These are phyloP conservation scores for Oriolus oriolus DNA, from an alignment of 2,113 vertebrate species.

Conservation along the genomic window DNA sequence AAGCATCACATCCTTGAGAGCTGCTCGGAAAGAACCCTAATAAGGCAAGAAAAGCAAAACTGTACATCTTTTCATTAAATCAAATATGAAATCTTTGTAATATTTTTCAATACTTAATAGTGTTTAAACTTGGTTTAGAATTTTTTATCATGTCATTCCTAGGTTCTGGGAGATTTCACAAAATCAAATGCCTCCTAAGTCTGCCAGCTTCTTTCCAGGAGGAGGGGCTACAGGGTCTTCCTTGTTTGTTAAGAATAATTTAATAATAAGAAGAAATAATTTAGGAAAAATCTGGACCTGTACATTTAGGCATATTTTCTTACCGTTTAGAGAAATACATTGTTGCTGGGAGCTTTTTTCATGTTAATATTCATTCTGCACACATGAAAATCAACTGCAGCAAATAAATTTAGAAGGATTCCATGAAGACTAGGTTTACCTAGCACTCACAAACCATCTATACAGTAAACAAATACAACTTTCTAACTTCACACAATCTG, in stretches of 20 bases:
- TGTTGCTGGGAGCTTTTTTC: neutral
- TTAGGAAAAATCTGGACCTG: neutral
- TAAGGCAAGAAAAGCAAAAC: conserved; percentile 19
- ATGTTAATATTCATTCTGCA: neutral
- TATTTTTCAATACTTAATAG: neutral
- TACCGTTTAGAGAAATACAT: neutral
- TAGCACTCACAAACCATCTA: neutral
- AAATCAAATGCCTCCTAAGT: neutral
- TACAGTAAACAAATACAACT: neutral
- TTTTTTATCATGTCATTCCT: neutral
- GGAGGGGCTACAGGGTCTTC: neutral
- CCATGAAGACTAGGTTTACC: neutral
- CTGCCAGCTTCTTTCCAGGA: neutral
- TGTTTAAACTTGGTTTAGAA: neutral
- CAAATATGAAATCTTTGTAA: neutral
- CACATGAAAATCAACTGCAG: neutral
- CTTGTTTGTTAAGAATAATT: neutral
- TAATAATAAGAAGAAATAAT: too few relatives aligned
- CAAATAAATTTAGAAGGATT: neutral
- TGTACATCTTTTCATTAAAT: neutral
- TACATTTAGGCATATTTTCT: neutral
- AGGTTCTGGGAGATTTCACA: neutral
- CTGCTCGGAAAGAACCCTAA: conserved; percentile 94
- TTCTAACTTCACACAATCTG: neutral
- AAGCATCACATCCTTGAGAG: conserved; percentile 91